phyloP scores from a whole-genome alignment of 2,113 vertebrate species.

The Corythaixoides concolor region DNA sequence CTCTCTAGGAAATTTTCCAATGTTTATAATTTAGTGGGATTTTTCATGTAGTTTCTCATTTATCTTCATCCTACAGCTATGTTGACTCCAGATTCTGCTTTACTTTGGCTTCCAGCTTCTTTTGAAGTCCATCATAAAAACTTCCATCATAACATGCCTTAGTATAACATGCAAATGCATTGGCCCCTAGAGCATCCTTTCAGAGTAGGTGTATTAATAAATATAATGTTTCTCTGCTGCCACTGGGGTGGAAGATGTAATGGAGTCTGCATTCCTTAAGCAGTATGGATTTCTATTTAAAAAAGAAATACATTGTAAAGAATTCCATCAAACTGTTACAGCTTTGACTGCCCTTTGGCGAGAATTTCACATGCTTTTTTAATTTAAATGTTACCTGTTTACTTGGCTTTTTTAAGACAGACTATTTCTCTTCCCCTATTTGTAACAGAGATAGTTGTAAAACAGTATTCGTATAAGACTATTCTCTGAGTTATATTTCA shows the following conservation, averaged over 20 bases:
- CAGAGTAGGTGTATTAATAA: conserved; percentile 43
- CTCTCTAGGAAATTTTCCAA: not conserved
- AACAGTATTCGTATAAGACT: not conserved
- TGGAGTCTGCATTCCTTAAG: conserved; percentile 59
- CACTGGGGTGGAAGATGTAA: conserved; percentile 27
- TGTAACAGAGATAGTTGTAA: not conserved
- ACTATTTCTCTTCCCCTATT: not conserved
- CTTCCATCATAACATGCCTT: conserved; percentile 50
- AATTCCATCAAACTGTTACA: conserved; percentile 51
- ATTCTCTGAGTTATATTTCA: not conserved
- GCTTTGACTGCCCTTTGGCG: conserved; percentile 44
- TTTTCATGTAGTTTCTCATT: conserved; percentile 41
- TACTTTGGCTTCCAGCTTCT: conserved; percentile 49
- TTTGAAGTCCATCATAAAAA: conserved; percentile 51
- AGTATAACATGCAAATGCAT: conserved; percentile 56
- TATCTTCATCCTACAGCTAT: conserved; percentile 23
- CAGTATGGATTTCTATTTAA: conserved; percentile 24
- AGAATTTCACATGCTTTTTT: not conserved
- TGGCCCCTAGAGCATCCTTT: conserved; percentile 56
- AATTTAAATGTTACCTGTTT: conserved; percentile 52
- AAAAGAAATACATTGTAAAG: conserved; percentile 62
- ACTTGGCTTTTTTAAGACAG: not conserved
- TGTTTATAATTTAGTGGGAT: conserved; percentile 22
- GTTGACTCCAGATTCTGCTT: conserved; percentile 13
- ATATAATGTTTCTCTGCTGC: conserved; percentile 55